These are phyloP conservation scores for Benthosema pterotum DNA, from an alignment of 2,797 vertebrate species.

Conservation along the genomic window DNA sequence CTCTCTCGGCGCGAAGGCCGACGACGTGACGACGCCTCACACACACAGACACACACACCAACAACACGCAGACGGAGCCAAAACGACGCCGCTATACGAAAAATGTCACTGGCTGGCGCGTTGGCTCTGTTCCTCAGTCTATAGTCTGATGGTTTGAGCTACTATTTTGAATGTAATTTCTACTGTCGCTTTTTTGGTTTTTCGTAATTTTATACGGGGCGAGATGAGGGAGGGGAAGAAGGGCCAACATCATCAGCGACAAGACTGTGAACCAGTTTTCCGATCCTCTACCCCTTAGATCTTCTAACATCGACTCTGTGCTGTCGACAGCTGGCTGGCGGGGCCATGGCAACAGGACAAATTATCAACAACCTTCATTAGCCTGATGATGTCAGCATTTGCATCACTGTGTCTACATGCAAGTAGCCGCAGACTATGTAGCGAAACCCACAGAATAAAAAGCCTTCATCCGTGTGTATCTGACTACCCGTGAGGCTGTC, in stretches of 20 bases:
- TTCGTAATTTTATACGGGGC: background rate
- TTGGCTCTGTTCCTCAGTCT: constrained; percentile 42
- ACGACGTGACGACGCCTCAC: constrained; percentile 49
- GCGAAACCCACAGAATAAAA: constrained; percentile 19
- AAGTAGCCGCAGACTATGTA: constrained; percentile 36
- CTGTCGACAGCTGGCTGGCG: constrained; percentile 30
- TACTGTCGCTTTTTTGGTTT: constrained; percentile 1
- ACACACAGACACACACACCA: background rate
- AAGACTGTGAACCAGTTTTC: background rate
- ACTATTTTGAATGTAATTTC: constrained; percentile 17
- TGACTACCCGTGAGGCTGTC: constrained; percentile 38
- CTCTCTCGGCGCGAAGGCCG: constrained; percentile 16
- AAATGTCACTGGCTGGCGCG: constrained; percentile 44
- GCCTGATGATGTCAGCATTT: constrained; percentile 35
- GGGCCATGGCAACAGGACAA: constrained; percentile 23
- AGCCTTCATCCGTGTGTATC: constrained; percentile 58
- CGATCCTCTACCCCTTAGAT: constrained; percentile 26
- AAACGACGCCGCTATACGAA: constrained; percentile 41
- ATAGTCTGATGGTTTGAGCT: constrained; percentile 41
- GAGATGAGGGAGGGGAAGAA: too few species aligned
- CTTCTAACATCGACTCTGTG: constrained; percentile 19
- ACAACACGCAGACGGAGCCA: too few species aligned
- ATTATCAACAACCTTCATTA: constrained; percentile 33
- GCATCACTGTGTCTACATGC: constrained; percentile 33
- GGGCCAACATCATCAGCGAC: background rate